These are phyloP conservation scores for Hemicrepidius hirtus DNA, from an alignment of 2,888 invertebrate genomes.

Conservation along the genomic window DNA sequence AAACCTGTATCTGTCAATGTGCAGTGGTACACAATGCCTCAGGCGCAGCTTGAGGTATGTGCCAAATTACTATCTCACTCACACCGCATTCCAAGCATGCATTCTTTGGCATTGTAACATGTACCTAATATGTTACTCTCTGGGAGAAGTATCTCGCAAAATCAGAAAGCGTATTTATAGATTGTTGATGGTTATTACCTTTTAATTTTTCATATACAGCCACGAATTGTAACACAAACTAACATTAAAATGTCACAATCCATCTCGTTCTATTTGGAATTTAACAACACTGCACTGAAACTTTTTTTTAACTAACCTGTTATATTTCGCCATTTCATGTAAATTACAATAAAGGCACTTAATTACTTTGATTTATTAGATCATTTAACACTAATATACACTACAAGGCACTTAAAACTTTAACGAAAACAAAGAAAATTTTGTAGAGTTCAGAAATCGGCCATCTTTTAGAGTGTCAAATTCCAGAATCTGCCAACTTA, in stretches of 20 bases:
- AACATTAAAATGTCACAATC: slow-evolving; percentile 68
- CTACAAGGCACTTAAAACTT: slow-evolving; percentile 67
- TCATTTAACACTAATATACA: slow-evolving; percentile 55
- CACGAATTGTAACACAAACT: slow-evolving; percentile 65
- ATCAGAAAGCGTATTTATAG: slow-evolving; percentile 49
- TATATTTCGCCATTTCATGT: slow-evolving; percentile 29
- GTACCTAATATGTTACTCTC: slow-evolving; percentile 48
- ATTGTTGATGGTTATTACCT: slow-evolving; percentile 64
- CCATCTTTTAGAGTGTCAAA: slow-evolving; percentile 72
- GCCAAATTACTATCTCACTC: slow-evolving; percentile 70
- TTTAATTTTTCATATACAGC: slow-evolving; percentile 63
- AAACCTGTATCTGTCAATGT: slow-evolving; percentile 60
- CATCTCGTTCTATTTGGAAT: slow-evolving; percentile 69
- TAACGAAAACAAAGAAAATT: slow-evolving; percentile 73
- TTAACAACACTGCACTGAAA: slow-evolving; percentile 66
- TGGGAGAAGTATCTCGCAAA: slow-evolving; percentile 42
- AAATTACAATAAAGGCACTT: slow-evolving; percentile 43
- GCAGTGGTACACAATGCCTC: slow-evolving; percentile 61
- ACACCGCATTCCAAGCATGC: slow-evolving; percentile 67
- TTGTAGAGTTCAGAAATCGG: slow-evolving; percentile 70
- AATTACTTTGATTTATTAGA: slow-evolving; percentile 36
- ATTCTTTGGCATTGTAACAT: slow-evolving; percentile 66
- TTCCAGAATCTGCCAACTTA: slow-evolving; percentile 70
- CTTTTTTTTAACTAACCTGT: slow-evolving; percentile 55
- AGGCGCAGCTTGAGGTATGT: slow-evolving; percentile 66